Conservation (phyloP, 35 echinoderm and acorn worm genomes). For the Lytechinus pictus region DNA sequence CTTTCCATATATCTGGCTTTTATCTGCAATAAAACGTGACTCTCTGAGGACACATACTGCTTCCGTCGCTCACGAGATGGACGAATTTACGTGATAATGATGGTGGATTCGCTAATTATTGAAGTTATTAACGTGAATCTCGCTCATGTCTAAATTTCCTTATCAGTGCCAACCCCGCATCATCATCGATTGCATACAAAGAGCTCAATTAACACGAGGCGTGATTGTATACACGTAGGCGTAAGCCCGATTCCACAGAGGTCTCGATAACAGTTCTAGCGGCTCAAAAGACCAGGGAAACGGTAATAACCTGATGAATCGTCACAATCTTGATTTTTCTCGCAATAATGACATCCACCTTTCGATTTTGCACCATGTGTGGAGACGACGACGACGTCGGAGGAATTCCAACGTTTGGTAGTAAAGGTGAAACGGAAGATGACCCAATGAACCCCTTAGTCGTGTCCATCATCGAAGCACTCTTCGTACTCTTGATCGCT, state of each 20-base stretch:
- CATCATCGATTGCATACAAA: not conserved
- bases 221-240: not conserved
- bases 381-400: not conserved
- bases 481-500: constrained; percentile 51
- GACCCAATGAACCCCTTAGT: not conserved
- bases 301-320: not conserved
- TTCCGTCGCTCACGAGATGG: not conserved
- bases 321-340: not conserved
- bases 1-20: not conserved
- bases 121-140: not conserved
- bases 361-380: not conserved
- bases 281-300: not conserved
- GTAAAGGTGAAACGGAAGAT: no score
- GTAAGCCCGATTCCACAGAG: not conserved
- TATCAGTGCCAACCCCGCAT: not conserved
- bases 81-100: not conserved
- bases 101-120: not conserved
- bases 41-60: not conserved
- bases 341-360: not conserved
- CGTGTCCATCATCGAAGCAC: constrained; percentile 29
- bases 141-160: not conserved
- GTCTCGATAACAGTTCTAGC: not conserved
- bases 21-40: not conserved
- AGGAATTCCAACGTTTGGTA: not conserved
- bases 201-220: no score